phyloP scores from a whole-genome alignment of 2,888 invertebrate genomes.

The Oxystoma pomonae region DNA sequence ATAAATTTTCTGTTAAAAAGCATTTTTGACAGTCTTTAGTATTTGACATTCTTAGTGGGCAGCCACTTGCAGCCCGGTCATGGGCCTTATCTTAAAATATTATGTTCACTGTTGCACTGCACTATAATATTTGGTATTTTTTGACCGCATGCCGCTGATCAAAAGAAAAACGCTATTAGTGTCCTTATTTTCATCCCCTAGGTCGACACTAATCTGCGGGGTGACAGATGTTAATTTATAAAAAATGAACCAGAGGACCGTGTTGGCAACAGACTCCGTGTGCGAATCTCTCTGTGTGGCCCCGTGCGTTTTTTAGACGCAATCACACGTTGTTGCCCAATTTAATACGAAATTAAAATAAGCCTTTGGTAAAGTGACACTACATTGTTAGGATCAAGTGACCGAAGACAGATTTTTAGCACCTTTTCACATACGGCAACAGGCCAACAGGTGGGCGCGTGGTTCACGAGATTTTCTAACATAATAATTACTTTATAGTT shows the following conservation, averaged over 20 bases:
- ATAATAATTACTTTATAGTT: too few species aligned
- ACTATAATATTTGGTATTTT: too few species aligned
- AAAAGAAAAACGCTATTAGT: too few species aligned
- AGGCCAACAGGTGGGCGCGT: background rate
- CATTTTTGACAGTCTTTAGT: too few species aligned
- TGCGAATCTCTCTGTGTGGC: background rate
- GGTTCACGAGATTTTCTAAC: too few species aligned
- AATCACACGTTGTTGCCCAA: background rate
- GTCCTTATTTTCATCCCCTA: background rate
- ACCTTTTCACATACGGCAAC: background rate
- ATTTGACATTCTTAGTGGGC: too few species aligned
- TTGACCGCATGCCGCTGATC: too few species aligned
- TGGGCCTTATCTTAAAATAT: too few species aligned
- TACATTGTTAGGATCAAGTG: background rate
- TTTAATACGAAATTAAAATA: background rate
- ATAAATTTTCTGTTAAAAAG: too few species aligned
- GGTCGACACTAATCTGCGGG: slow-evolving; percentile 27
- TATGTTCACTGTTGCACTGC: too few species aligned
- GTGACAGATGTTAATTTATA: slow-evolving; percentile 43
- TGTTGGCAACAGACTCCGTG: background rate
- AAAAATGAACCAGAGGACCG: slow-evolving; percentile 36
- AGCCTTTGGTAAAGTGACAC: background rate
- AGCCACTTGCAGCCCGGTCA: too few species aligned
- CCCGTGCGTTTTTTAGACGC: background rate
- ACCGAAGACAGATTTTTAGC: background rate